Base-by-base conservation (phyloP, 2,113 vertebrate genomes). In the Anoura caudifer region DNA sequence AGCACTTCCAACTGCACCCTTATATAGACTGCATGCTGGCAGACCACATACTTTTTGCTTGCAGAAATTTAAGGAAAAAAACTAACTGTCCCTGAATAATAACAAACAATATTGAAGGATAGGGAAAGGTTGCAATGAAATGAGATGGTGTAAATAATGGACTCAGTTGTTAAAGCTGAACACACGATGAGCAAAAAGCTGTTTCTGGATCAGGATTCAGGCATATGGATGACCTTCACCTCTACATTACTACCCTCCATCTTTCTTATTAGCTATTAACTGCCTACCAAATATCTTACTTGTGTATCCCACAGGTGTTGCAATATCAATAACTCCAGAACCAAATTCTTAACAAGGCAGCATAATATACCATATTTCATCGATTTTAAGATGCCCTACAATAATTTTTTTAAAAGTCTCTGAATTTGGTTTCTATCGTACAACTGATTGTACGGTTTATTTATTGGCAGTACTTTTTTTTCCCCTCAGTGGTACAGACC, bases 311-410 rank as follows among this genome's bases (percentile, higher is more conserved):
- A 91, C 2, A 87, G 50, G 22, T 3, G 33, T 91, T 75, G 89
- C 76, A 87, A 90, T 94, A 95, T 59, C 47, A 95, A 22, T 22
- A 87, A 84, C 5, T 81, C 17, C 56, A 96, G 96, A 95, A 82
- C 6, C 50, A 93, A 88, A 75, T 59, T 82, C 50, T 90, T 86
- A 38, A 85, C 31, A 91, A 76, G 17, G 33, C 28, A 83, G 50
- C 59, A 77, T 56, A 63, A 77, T 41, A 85, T 70, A 52, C 7
- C 28, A 26, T 72, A 86, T 38, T 92, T 96, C 12, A 85, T 33
- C 1, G 3, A 75, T 56, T 80, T 73, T 81, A 91, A 73, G 45
- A 79, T 17, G 47, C 2, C 24, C 15, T 15, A 14, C 24, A 50
- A 28, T 72, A 67, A 38, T 43, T 67, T 90, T 70, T 38, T 56